Evolutionary conservation across 2,888 invertebrate species (phyloP).

Genomic region (Drosophila algonquin): DNA sequence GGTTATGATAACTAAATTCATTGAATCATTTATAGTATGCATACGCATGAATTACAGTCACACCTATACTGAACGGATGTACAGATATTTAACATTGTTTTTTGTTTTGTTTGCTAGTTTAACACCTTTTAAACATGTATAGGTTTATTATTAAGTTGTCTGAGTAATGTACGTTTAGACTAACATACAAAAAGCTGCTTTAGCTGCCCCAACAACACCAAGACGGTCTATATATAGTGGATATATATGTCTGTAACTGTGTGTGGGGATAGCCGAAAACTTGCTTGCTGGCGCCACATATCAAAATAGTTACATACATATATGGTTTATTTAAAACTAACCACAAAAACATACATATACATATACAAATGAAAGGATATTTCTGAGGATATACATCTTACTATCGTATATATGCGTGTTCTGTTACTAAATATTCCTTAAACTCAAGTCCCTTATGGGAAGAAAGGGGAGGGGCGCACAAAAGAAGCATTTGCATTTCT

Average conservation of each 20-base stretch:
- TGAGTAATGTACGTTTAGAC: constrained; percentile 35
- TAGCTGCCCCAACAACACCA: constrained; percentile 4
- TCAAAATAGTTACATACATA: constrained; percentile 17
- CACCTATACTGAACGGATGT: constrained; percentile 17
- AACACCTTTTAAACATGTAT: constrained; percentile 15
- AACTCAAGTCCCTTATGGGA: constrained; percentile 22
- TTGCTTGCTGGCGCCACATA: constrained; percentile 15
- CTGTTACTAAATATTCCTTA: not conserved
- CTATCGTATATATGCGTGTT: constrained; percentile 2
- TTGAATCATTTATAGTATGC: constrained; percentile 43
- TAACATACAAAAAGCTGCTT: constrained; percentile 46
- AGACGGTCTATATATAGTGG: constrained; percentile 9
- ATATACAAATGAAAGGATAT: constrained; percentile 19
- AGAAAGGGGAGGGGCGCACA: constrained; percentile 23
- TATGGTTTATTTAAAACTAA: constrained; percentile 13
- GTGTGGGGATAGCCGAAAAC: not conserved
- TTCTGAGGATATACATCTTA: constrained; percentile 15
- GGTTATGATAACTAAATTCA: constrained; percentile 58
- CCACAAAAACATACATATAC: constrained; percentile 10
- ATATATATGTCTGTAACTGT: not conserved
- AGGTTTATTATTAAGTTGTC: constrained; percentile 13
- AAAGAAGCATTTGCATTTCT: constrained; percentile 35
- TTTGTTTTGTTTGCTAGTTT: constrained; percentile 18
- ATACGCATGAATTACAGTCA: constrained; percentile 4
- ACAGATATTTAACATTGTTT: constrained; percentile 28